Percentiles rank a stretch among this genome's conserved stretches.
These are phyloP conservation scores for Anseranas semipalmata DNA, from an alignment of 2,113 vertebrate species.

Conservation along the genomic window DNA sequence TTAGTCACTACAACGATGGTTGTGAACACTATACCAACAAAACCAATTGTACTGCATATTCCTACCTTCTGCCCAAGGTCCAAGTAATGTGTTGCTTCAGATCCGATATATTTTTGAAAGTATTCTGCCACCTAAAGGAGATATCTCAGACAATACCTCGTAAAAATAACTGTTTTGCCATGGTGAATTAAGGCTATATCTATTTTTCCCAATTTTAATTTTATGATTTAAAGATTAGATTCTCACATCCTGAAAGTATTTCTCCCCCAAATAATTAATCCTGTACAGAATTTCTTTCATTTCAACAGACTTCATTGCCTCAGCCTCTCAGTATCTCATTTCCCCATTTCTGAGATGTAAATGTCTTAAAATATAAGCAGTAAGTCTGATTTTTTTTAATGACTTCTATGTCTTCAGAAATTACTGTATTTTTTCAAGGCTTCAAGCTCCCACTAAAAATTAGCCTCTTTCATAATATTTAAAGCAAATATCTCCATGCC, in stretches of 20 bases:
- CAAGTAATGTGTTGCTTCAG: neutral
- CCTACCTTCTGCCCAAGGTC: neutral
- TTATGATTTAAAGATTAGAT: neutral
- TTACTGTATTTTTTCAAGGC: neutral
- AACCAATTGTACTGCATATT: neutral
- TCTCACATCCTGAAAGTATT: neutral
- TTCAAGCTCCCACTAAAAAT: neutral
- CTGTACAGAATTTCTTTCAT: neutral
- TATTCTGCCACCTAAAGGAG: constrained; percentile 51
- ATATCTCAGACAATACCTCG: neutral
- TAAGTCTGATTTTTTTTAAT: neutral
- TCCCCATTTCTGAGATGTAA: neutral
- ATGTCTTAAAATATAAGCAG: neutral
- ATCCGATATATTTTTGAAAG: constrained; percentile 24
- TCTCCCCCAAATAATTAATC: neutral
- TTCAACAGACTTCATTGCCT: neutral
- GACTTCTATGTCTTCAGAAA: neutral
- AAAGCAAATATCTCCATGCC: neutral
- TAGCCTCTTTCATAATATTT: neutral
- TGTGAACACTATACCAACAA: neutral
- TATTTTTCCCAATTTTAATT: neutral
- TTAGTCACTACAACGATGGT: neutral
- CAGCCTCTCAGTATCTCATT: neutral
- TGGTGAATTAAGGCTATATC: neutral
- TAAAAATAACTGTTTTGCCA: neutral